Conservation (phyloP, 2,797 vertebrate species). For the Bufotes viridis region DNA sequence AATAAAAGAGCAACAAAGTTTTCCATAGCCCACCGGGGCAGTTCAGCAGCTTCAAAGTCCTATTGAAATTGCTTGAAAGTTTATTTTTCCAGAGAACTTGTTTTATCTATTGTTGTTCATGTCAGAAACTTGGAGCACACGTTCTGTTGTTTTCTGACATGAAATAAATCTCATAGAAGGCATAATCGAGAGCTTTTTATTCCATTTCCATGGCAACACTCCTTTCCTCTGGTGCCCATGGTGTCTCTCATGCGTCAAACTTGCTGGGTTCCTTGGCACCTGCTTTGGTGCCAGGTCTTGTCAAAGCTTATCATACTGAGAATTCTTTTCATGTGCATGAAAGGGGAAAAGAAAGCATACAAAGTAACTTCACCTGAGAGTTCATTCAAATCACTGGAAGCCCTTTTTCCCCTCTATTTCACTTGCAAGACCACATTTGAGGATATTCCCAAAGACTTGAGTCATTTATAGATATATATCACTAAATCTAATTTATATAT, state of each 20-base stretch:
- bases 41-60: not conserved
- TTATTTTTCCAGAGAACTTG: conserved; percentile 4
- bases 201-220: conserved; percentile 78
- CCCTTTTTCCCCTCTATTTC: conserved; percentile 55
- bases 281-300: conserved; percentile 73
- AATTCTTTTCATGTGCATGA: conserved; percentile 69
- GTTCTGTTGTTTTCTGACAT: conserved; percentile 47
- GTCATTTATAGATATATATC: not conserved
- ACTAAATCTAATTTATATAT: not conserved
- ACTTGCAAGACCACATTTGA: not conserved
- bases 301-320: conserved; percentile 76
- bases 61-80: conserved; percentile 19
- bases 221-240: conserved; percentile 73
- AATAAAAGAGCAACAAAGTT: not conserved
- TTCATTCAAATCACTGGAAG: conserved; percentile 72
- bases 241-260: conserved; percentile 71
- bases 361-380: conserved; percentile 70
- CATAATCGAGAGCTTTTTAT: conserved; percentile 71
- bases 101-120: conserved; percentile 24
- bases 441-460: not conserved
- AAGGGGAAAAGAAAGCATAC: conserved; percentile 70
- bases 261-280: conserved; percentile 75
- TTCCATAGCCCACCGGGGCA: not conserved
- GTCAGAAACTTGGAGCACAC: conserved; percentile 20
- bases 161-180: conserved; percentile 73